Evolutionary conservation across 1,140 invertebrate species (phyloP).

Genomic region (Drosophila jambulina): DNA sequence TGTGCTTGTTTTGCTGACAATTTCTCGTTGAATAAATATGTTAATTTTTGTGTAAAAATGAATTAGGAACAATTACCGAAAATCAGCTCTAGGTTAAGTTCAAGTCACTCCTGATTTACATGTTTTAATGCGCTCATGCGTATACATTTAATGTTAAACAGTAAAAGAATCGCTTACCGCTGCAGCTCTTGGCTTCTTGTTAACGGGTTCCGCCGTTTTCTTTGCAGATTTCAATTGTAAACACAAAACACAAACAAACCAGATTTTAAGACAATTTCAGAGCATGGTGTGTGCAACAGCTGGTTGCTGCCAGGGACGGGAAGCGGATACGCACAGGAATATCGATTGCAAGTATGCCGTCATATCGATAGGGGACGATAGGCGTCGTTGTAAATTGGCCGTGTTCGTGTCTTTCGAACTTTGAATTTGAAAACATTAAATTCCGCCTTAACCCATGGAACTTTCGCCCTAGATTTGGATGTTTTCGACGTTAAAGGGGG

Average conservation of each 20-base stretch:
- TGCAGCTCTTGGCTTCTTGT: not conserved
- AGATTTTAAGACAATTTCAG: not conserved
- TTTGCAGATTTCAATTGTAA: not conserved
- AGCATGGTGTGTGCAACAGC: slow-evolving; percentile 14
- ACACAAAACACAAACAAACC: slow-evolving; percentile 9
- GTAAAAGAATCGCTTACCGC: not conserved
- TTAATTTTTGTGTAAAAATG: not conserved
- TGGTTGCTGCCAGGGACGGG: slow-evolving; percentile 9
- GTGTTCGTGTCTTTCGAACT: not conserved
- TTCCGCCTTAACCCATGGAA: not conserved
- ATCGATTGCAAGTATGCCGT: not conserved
- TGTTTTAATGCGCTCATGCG: not conserved
- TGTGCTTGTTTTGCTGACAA: not conserved
- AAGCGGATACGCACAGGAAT: not conserved
- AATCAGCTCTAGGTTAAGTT: not conserved
- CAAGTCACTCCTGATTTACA: not conserved
- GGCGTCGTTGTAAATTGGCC: not conserved
- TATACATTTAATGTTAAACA: slow-evolving; percentile 1
- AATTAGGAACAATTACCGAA: not conserved
- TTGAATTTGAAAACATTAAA: not conserved
- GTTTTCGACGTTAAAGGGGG: too few relatives aligned
- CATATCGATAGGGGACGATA: not conserved
- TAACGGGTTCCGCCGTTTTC: too few relatives aligned
- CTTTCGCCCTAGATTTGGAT: too few relatives aligned
- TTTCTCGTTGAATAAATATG: not conserved